Evolutionary conservation across 2,797 vertebrate species (phyloP).

Genomic region (Hozukius guyotensis): DNA sequence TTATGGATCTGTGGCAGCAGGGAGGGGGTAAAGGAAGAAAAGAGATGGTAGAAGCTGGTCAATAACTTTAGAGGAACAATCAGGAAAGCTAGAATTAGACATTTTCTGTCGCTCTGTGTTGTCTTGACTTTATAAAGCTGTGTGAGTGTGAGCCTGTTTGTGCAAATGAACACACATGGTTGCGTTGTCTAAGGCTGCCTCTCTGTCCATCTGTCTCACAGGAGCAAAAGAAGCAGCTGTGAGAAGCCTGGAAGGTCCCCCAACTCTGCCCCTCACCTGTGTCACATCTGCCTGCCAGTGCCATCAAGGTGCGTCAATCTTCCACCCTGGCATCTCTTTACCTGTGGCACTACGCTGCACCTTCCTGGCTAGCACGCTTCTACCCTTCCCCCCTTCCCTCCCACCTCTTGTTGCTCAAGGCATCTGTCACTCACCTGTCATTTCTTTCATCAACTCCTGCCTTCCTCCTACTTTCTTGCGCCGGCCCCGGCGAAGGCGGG

Average conservation of each 20-base stretch:
- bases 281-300: conserved; percentile 78
- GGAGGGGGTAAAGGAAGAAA: conserved; percentile 1
- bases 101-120: neutral
- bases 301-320: conserved; percentile 77
- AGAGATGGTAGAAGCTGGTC: neutral
- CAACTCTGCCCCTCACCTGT: conserved; percentile 75
- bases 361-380: conserved; percentile 36
- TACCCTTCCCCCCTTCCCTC: conserved; percentile 23
- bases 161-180: conserved; percentile 60
- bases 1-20: conserved; percentile 19
- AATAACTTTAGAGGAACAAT: neutral
- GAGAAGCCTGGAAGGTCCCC: conserved; percentile 66
- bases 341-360: conserved; percentile 72
- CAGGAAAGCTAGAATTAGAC: neutral
- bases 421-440: conserved; percentile 84
- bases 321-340: conserved; percentile 75
- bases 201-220: conserved; percentile 69
- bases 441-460: conserved; percentile 73
- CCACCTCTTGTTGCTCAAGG: conserved; percentile 62
- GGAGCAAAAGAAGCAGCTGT: conserved; percentile 64
- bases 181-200: conserved; percentile 30
- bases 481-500: conserved; percentile 41
- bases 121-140: neutral
- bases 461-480: conserved; percentile 27
- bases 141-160: conserved; percentile 31